Percentiles rank a stretch among this genome's conserved stretches.
phyloP scores from a whole-genome alignment of 2,113 vertebrate species.

The Addax nasomaculatus region DNA sequence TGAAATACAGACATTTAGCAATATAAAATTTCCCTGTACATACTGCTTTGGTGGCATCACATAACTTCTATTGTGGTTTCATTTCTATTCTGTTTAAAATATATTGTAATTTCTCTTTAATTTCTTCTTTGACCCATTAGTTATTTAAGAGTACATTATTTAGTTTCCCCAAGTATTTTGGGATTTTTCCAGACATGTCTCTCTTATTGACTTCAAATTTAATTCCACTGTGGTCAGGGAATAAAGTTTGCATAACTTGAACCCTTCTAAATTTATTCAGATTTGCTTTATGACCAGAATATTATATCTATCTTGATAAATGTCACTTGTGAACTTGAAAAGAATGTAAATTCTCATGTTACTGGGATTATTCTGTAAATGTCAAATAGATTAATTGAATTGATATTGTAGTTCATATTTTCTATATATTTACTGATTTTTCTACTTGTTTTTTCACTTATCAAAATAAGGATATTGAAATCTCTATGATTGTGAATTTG shows the following conservation, averaged over 20 bases:
- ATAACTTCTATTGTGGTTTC: background rate
- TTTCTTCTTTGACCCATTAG: background rate
- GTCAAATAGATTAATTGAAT: background rate
- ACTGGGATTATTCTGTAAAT: background rate
- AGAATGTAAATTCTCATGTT: background rate
- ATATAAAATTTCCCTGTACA: background rate
- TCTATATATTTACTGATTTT: background rate
- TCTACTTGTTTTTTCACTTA: background rate
- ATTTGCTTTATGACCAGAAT: background rate
- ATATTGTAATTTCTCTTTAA: background rate
- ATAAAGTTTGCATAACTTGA: background rate
- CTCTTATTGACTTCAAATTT: conserved; percentile 11
- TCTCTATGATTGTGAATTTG: background rate
- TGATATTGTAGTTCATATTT: background rate
- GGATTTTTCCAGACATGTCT: background rate
- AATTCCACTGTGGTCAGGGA: background rate
- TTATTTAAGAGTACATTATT: background rate
- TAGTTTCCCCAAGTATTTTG: background rate
- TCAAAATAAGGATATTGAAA: background rate
- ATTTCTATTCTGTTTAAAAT: background rate
- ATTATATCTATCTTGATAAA: background rate
- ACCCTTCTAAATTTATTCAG: background rate
- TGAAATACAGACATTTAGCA: background rate
- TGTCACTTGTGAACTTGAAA: background rate
- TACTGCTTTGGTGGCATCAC: background rate